Base-by-base conservation (phyloP, 2,797 vertebrate species). In the Smutsia temminckii region DNA sequence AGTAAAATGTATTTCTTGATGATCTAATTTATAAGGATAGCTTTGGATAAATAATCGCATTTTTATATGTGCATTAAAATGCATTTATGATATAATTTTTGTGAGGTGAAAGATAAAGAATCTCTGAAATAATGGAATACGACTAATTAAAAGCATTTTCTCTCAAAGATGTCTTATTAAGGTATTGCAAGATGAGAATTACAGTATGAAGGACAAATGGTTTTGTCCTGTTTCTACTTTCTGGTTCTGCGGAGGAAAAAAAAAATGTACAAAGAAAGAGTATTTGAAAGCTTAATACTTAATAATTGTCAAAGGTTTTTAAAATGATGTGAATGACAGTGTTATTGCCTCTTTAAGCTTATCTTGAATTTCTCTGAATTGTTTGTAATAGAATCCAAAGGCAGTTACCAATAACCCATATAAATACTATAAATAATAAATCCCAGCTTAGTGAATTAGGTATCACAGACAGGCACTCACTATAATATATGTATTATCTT, bases 371-470 rank as follows among this genome's bases (percentile, higher is more conserved):
- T 96, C 75, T 96, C 84, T 94, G 90, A 97, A 97, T 27, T 95
- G 46, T 51, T 95, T 89, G 79, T 80, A 97, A 90, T 97, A 79
- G 55, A 92, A 96, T 96, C 51, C 23, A 85, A 96, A 97, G 96
- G 21, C 90, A 89, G 40, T 98, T 97, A 96, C 64, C 91, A 90
- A 93, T 85, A 96, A 97, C 89, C 53, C 96, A 79, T 46, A 94
- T 85, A 98, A 98, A 93, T 57, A 93, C 69, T 79, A 96, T 85
- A 97, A 98, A 95, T 95, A 97, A 95, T 94, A 78, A 72, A 92
- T 92, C 96, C 66, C 27, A 94, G 13, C 57, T 94, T 90, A 95
- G 80, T 93, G 75, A 95, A 66, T 94, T 71, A 93, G 97, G 51
- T 87, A 78, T 61, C 93, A 29, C 51, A 72, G 68, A 95, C 61